Conservation (phyloP, 2,797 vertebrate species). For the Dallia pectoralis region DNA sequence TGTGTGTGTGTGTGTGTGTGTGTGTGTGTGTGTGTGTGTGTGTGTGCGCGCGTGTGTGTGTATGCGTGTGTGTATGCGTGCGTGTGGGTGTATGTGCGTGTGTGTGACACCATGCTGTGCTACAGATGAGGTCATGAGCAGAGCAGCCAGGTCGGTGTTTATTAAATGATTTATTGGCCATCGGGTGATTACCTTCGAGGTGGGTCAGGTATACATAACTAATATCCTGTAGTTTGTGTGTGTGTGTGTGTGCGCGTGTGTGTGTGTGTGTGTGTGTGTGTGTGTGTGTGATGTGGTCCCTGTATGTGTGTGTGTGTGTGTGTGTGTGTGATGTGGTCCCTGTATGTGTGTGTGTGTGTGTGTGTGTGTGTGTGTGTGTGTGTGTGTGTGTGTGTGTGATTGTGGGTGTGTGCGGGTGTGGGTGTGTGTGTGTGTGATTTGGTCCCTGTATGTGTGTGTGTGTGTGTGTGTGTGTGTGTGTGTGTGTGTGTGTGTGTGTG, state of each 20-base stretch:
- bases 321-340: conserved; percentile 12
- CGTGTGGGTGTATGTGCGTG: too few relatives aligned
- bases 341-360: conserved; percentile 19
- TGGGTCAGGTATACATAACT: conserved; percentile 21
- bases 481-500: conserved; percentile 14
- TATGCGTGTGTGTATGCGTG: too few relatives aligned
- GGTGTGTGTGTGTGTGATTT: too few relatives aligned
- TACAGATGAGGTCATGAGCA: conserved; percentile 45
- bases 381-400: too few relatives aligned
- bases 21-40: not conserved
- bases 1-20: not conserved
- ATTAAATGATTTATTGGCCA: conserved; percentile 42
- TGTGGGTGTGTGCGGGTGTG: too few relatives aligned
- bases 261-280: conserved; percentile 22
- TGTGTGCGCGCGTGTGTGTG: not conserved
- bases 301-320: conserved; percentile 15
- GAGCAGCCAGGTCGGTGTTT: conserved; percentile 30
- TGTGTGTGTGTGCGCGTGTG: not conserved
- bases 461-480: too few relatives aligned
- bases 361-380: conserved; percentile 11
- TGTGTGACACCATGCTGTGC: not conserved
- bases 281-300: conserved; percentile 1
- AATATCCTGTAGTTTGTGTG: conserved; percentile 37
- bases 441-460: too few relatives aligned
- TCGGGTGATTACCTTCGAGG: conserved; percentile 35